Evolutionary conservation across 2,888 invertebrate species (phyloP), one percentile per base, ranked within the genome.

Genomic region (Clunio marinus): DNA sequence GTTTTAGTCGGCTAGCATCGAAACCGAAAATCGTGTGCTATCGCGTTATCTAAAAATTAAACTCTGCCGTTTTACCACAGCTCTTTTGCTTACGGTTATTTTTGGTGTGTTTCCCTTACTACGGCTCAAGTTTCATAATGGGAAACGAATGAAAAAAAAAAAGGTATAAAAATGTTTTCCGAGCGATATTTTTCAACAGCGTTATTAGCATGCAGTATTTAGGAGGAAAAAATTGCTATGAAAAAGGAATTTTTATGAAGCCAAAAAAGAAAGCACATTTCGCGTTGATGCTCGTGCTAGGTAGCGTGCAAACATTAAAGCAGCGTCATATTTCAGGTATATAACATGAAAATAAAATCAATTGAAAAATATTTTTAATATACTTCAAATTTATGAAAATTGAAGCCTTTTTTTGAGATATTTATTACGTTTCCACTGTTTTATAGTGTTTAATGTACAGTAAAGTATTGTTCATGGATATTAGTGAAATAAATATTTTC

Each of bases 11-110:
- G n/a, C n/a, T 25, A 66, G 24, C 66, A 66, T 66, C 32, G 17
- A 46, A 63, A 41, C 24, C 15, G n/a, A 37, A 46, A 55, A 68
- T 68, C 68, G 68, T 68, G 68, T 68, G 68, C 41, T 68, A 68
- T 68, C 68, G 41, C 68, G 68, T 41, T 68, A 68, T 68, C 68
- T 57, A 68, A 58, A 58, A 68, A 68, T 58, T 68, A 58, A 68
- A 68, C 17, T 67, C 25, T 55, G 55, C 57, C 51, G 46, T 46
- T 65, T 46, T 46, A 37, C 35, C 57, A 27, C n/a, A 24, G 27
- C 15, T 57, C 27, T 7, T n/a, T n/a, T n/a, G n/a, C n/a, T n/a
- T n/a, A n/a, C n/a, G n/a, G n/a, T n/a, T n/a, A n/a, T n/a, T 4
- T 4, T 32, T 32, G 32, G 32, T 10, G 32, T 32, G 4, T 22